Base-by-base conservation (phyloP, 2,797 vertebrate species). In the Scyliorhinus canicula region DNA sequence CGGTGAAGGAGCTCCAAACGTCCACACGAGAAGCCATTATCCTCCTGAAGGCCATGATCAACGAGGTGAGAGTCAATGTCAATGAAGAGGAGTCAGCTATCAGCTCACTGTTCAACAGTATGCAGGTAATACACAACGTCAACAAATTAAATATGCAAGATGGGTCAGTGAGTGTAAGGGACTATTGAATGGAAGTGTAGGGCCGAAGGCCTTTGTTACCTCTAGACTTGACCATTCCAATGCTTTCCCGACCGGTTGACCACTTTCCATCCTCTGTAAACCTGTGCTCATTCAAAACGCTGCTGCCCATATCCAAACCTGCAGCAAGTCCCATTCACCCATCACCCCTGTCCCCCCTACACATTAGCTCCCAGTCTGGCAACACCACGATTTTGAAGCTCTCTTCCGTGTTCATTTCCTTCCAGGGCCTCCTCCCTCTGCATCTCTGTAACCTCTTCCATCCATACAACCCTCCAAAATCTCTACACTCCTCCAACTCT, bases 41-140 rank as follows among this genome's bases (percentile, higher is more conserved):
- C 79, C 97, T 99, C 95, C 98, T 99, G 93, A 98, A 98, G 96
- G 98, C 98, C 7, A 98, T 99, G 98, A 98, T 99, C 0, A 98
- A 98, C 95, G 99, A 99, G 96, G 98, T 99, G 95, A 97, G 97
- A 69, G 97, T 97, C 96, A 99, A 99, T 0, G 98, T 98, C 1
- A 98, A 98, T 0, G 98, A 99, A 95, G 98, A 99, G 95, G 98
- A 98, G 96, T 98, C 96, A 0, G 98, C 98, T 91, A 99, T 99
- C 96, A 98, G 98, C 47, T 97, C 97, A 3, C 98, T 99, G 47
- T 99, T 99, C 85, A 97, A 97, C 96, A 98, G 96, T 96, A 97
- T 98, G 97, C 97, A 97, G 97, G 98, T 98, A 95, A 71, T 28
- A 47, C 44, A 85, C n/a, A 21, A 44, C 21, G 11, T 91, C 57